phyloP scores from a whole-genome alignment of 2,797 vertebrate species.

The Distichodus sexfasciatus region DNA sequence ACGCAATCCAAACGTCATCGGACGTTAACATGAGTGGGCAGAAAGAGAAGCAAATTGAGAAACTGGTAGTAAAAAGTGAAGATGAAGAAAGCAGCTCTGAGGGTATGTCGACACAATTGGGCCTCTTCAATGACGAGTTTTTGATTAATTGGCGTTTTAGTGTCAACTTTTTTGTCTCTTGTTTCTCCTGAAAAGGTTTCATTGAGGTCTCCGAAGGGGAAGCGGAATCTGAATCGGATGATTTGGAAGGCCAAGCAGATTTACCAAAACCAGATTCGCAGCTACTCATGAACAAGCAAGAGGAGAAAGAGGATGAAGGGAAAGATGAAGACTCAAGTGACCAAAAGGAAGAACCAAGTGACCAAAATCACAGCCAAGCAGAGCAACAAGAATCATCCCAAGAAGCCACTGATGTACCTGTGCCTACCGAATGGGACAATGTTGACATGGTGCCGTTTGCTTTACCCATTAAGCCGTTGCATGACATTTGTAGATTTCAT shows the following conservation, averaged over 20 bases:
- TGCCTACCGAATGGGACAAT: slow-evolving; percentile 79
- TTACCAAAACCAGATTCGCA: slow-evolving; percentile 45
- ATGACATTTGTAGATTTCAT: neutral
- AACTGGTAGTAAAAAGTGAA: slow-evolving; percentile 26
- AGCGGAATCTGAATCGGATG: slow-evolving; percentile 62
- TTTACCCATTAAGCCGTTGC: neutral
- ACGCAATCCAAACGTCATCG: neutral
- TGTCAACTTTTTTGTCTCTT: neutral
- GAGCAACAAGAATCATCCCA: slow-evolving; percentile 25
- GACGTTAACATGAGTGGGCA: neutral
- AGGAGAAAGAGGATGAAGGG: slow-evolving; percentile 16
- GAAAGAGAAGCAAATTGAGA: slow-evolving; percentile 8
- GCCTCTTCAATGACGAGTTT: no score
- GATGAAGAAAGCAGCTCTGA: slow-evolving; percentile 67
- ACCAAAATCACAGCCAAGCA: slow-evolving; percentile 42
- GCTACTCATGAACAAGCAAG: slow-evolving; percentile 40
- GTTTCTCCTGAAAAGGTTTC: slow-evolving; percentile 79
- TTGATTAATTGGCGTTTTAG: neutral
- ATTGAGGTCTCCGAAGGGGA: slow-evolving; percentile 81
- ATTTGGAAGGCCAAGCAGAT: slow-evolving; percentile 37
- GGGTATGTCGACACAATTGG: slow-evolving; percentile 55
- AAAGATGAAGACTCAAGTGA: slow-evolving; percentile 52
- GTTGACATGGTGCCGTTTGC: slow-evolving; percentile 74
- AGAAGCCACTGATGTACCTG: slow-evolving; percentile 36
- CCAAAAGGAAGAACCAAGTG: slow-evolving; percentile 1